Evolutionary conservation across 2,113 vertebrate genomes (phyloP), one percentile per base, ranked within the genome.

Genomic region (Phoenicopterus ruber): DNA sequence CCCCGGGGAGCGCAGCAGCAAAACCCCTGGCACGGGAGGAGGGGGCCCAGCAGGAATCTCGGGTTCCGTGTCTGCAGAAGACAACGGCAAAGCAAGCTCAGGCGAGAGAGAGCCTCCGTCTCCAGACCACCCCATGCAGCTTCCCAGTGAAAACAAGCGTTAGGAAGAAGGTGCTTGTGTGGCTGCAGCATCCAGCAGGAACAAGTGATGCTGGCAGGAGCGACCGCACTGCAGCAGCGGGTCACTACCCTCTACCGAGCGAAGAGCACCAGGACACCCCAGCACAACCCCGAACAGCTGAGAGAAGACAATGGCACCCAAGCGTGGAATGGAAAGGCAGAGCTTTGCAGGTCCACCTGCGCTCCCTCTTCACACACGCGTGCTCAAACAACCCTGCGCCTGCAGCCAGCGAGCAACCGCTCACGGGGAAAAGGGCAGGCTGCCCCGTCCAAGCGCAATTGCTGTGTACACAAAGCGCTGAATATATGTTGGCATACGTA

Each of bases 1-100:
- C n/a, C 40, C 65, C 0, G 0, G 29, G n/a, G 19, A 55, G 26
- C 13, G 0, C 58, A n/a, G 72, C 32, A 50, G 61, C 42, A 4
- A 57, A 22, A 4, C 22, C 47, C 31, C 49, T 76, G 6, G 8
- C 1, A 2, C 20, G 2, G 38, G 36, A 65, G 58, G 31, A 49
- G 57, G 47, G n/a, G 36, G 31, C 7, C 10, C 52, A 21, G 44
- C 62, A 63, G 24, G n/a, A 80, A 55, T 40, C 28, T 34, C 22
- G 2, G 14, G 7, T 8, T 72, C 52, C n/a, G 54, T 1, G 3
- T 47, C 66, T 74, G 73, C 54, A 67, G 62, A 44, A 67, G 17
- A 24, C 40, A 79, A 34, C 0, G 2, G 50, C 26, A 44, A 74
- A 57, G 24, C 38, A 73, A 78, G 11, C 14, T 40, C 42, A n/a